Conservation (phyloP, 2,888 invertebrate species). For the Archips crataeganus region DNA sequence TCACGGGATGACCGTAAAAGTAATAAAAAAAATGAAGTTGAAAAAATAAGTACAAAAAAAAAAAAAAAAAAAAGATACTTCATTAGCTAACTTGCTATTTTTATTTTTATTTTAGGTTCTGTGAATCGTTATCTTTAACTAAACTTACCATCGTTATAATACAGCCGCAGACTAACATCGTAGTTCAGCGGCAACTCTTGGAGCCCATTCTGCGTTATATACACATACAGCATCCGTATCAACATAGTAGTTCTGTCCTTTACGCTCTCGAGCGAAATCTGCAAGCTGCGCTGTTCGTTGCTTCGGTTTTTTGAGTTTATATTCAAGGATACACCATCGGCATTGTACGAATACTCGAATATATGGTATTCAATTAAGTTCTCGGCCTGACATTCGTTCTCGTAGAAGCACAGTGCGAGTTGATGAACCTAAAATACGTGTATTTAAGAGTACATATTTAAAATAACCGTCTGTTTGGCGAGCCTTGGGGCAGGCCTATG, state of each 20-base stretch:
- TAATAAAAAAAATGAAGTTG: too few species aligned
- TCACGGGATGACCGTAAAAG: too few species aligned
- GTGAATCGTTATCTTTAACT: too few species aligned
- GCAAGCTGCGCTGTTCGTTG: constrained; percentile 45
- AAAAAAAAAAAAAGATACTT: too few species aligned
- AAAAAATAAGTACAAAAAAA: too few species aligned
- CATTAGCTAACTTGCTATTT: too few species aligned
- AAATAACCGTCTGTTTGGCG: too few species aligned
- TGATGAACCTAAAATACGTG: constrained; percentile 64
- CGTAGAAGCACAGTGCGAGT: constrained; percentile 74
- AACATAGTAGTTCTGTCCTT: constrained; percentile 57
- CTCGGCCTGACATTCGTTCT: constrained; percentile 62
- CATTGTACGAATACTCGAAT: constrained; percentile 68
- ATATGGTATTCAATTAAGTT: constrained; percentile 71
- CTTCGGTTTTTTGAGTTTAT: constrained; percentile 57
- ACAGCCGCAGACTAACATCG: constrained; percentile 68
- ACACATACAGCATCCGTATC: constrained; percentile 58
- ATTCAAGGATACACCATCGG: constrained; percentile 61
- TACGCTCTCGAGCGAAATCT: constrained; percentile 63
- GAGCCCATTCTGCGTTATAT: constrained; percentile 57
- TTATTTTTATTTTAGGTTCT: too few species aligned
- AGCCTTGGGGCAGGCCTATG: too few species aligned
- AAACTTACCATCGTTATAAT: constrained; percentile 71
- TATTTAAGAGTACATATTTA: background rate
- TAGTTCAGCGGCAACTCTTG: constrained; percentile 53